Percentiles rank a stretch among this genome's conserved stretches.
Conservation (phyloP, 2,888 invertebrate species). For the Caenorhabditis sp. region DNA sequence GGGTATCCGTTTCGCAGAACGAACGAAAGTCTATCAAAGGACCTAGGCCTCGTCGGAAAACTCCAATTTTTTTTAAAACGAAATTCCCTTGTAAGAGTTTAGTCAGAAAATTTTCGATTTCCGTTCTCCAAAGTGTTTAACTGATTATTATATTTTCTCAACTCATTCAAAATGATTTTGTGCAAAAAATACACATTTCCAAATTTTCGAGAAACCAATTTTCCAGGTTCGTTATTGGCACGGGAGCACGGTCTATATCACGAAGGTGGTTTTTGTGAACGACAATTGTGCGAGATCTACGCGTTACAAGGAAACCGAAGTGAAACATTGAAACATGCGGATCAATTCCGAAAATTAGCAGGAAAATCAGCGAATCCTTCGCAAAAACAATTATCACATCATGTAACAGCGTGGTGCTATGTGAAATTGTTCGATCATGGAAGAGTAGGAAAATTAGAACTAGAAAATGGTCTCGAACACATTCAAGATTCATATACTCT, state of each 20-base stretch:
- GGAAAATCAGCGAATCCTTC: too few species aligned
- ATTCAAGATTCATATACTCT: constrained; percentile 1
- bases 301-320: constrained; percentile 1
- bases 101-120: too few species aligned
- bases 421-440: constrained; percentile 17
- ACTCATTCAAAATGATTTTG: too few species aligned
- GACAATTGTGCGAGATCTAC: constrained; percentile 13
- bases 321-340: constrained; percentile 12
- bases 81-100: too few species aligned
- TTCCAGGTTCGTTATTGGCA: neutral
- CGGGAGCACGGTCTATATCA: constrained; percentile 3
- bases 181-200: too few species aligned
- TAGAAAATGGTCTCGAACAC: constrained; percentile 13
- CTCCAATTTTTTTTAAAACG: too few species aligned
- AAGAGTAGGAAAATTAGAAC: neutral
- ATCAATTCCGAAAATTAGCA: too few species aligned
- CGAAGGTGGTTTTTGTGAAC: constrained; percentile 15
- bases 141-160: too few species aligned
- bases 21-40: too few species aligned
- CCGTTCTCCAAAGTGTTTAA: too few species aligned
- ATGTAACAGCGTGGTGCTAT: constrained; percentile 37
- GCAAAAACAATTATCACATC: constrained; percentile 26
- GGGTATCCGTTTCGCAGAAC: too few species aligned
- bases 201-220: neutral
- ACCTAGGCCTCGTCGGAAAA: too few species aligned